Conservation (phyloP, 2,113 vertebrate genomes). For the Piliocolobus tephrosceles region DNA sequence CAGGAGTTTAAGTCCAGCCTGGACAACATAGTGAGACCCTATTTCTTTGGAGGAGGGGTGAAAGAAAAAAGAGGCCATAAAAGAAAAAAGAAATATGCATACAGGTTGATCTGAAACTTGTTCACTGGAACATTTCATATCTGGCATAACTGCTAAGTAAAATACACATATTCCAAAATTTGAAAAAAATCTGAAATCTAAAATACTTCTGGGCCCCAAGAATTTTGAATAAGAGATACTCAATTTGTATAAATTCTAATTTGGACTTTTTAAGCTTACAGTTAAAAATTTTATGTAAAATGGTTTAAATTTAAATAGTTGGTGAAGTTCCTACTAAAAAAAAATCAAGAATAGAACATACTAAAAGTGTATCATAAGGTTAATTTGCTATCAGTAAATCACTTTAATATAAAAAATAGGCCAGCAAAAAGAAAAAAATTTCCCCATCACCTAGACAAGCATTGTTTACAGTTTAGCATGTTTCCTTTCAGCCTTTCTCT, state of each 20-base stretch:
- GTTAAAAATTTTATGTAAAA: conserved; percentile 12
- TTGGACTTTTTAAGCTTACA: neutral
- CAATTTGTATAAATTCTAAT: neutral
- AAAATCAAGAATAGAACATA: neutral
- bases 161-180: neutral
- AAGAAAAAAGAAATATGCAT: neutral
- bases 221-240: neutral
- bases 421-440: neutral
- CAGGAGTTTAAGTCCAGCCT: neutral
- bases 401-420: neutral
- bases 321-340: conserved; percentile 33
- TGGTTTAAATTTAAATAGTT: neutral
- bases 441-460: neutral
- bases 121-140: neutral
- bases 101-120: neutral
- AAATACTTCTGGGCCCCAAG: neutral
- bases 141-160: neutral
- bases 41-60: neutral
- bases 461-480: neutral
- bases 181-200: neutral
- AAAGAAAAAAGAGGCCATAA: neutral
- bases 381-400: conserved; percentile 24
- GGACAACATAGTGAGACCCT: neutral
- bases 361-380: neutral
- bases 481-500: neutral